Evolutionary conservation across 2,113 vertebrate genomes (phyloP), one percentile per base, ranked within the genome.

Genomic region (Aegotheles bennettii): DNA sequence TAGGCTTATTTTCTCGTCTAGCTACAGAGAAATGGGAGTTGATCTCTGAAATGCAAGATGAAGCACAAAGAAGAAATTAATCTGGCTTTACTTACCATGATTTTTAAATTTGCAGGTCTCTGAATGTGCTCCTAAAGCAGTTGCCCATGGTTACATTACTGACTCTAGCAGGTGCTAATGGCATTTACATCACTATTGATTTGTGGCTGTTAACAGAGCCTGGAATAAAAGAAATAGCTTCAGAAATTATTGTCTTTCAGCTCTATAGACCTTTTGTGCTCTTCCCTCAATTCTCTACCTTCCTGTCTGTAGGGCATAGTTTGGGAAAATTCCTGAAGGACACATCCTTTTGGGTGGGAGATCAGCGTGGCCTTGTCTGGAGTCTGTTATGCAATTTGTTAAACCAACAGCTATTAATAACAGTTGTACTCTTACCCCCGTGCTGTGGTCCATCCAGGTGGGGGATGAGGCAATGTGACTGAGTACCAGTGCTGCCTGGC

Each of bases 351-450:
- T 71, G 43, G 25, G 16, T 84, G 25, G 43, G 24, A 90, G 45
- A 68, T 77, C 20, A 42, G 17, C 7, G 9, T 90, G 85, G 76
- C 94, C 91, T 94, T 93, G 77, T 48, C 93, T 81, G 82, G 92
- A 95, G 70, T 59, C 68, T 68, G 20, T 80, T 84, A 50, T 9
- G 45, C 79, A 80, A n/a, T 90, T 90, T 83, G 84, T 70, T 94
- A 69, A 95, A 76, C 59, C 38, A 93, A 89, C 59, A 86, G 3
- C 87, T 91, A 43, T 61, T 95, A 90, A 57, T 78, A 90, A 87
- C 60, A 85, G 19, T 23, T 89, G 89, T 78, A 88, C 89, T 93
- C 50, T 94, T 53, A 26, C 38, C 93, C 75, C 15, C 6, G 54
- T 53, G 48, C 75, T 88, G 35, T 7, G 15, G 38, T 93, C 40